phyloP scores from a whole-genome alignment of 2,113 vertebrate species.

The Seriola dumerili region DNA sequence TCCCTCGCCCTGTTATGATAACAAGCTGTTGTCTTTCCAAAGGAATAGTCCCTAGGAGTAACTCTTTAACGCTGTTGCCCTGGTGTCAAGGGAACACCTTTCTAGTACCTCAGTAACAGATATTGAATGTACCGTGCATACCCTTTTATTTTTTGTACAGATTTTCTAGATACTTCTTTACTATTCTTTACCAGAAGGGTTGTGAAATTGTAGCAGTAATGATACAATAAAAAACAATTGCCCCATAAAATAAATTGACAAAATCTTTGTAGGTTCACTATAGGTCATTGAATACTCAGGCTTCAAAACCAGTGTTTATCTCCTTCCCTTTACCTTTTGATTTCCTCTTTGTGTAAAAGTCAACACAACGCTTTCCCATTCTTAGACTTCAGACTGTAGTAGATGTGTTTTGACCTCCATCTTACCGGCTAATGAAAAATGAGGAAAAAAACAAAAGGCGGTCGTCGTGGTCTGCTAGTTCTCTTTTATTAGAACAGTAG shows the following conservation, averaged over 20 bases:
- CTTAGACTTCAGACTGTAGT: slow-evolving; percentile 49
- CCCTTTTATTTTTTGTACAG: slow-evolving; percentile 86
- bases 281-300: slow-evolving; percentile 74
- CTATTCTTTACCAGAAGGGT: slow-evolving; percentile 80
- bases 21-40: slow-evolving; percentile 81
- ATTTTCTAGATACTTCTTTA: slow-evolving; percentile 84
- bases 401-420: slow-evolving; percentile 49
- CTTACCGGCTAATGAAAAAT: slow-evolving; percentile 55
- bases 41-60: slow-evolving; percentile 79
- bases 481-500: slow-evolving; percentile 61
- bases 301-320: slow-evolving; percentile 61
- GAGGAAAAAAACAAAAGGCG: slow-evolving; percentile 38
- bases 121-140: slow-evolving; percentile 90
- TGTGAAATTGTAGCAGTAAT: slow-evolving; percentile 78
- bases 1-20: slow-evolving; percentile 62
- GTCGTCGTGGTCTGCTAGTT: slow-evolving; percentile 61
- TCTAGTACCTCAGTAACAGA: slow-evolving; percentile 91
- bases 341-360: slow-evolving; percentile 64
- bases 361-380: slow-evolving; percentile 69
- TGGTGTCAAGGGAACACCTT: slow-evolving; percentile 85
- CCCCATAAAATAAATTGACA: slow-evolving; percentile 65
- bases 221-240: slow-evolving; percentile 45
- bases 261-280: slow-evolving; percentile 53
- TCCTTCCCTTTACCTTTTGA: slow-evolving; percentile 58
- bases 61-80: slow-evolving; percentile 83